Conservation (phyloP, 92 coral and sea anemone species). For the Plumapathes pennacea region DNA sequence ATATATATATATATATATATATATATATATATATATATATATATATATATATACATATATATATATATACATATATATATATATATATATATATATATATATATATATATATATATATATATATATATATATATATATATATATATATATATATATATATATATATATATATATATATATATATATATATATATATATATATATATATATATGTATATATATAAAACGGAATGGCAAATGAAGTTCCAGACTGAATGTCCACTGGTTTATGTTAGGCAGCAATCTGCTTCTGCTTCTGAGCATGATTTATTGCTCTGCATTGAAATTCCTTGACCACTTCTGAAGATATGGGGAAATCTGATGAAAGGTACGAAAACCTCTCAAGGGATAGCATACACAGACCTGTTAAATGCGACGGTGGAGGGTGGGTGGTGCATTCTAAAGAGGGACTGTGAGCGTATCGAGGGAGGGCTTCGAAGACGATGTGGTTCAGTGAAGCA, state of each 20-base stretch:
- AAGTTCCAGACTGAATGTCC: constrained; percentile 39
- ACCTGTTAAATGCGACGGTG: constrained; percentile 54
- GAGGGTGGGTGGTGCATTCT: constrained; percentile 47
- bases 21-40: too few relatives aligned
- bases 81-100: too few relatives aligned
- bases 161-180: too few relatives aligned
- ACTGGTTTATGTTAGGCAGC: constrained; percentile 41
- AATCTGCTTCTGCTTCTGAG: constrained; percentile 36
- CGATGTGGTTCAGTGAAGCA: constrained; percentile 26
- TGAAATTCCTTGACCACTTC: constrained; percentile 62
- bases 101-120: too few relatives aligned
- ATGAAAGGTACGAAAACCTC: constrained; percentile 21
- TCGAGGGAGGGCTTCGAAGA: constrained; percentile 41
- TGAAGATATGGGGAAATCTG: constrained; percentile 32
- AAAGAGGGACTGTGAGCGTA: constrained; percentile 46
- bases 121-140: too few relatives aligned
- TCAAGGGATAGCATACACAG: constrained; percentile 32
- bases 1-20: too few relatives aligned
- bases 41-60: too few relatives aligned
- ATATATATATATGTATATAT: too few relatives aligned
- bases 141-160: too few relatives aligned
- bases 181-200: too few relatives aligned
- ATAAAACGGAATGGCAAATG: constrained; percentile 35
- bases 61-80: too few relatives aligned
- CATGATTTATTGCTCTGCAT: constrained; percentile 59